These are phyloP conservation scores for Hemistola chrysoprasaria DNA, from an alignment of 2,888 invertebrate species.

Conservation along the genomic window DNA sequence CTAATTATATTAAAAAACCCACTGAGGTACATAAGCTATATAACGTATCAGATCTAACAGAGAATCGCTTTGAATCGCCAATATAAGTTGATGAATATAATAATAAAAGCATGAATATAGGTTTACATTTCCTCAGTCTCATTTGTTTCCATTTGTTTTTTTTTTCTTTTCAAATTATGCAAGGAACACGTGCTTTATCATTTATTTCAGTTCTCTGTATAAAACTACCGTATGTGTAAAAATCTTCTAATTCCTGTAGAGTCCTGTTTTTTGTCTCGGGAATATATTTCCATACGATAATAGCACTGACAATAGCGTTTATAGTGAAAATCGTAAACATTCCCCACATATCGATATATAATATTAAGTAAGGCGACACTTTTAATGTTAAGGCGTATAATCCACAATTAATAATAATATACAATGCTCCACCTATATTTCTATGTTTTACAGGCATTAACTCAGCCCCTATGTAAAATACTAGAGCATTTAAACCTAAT, in stretches of 20 bases:
- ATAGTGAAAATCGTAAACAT: constrained; percentile 24
- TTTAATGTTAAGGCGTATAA: constrained; percentile 23
- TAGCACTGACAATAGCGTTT: constrained; percentile 19
- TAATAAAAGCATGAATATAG: too few relatives aligned
- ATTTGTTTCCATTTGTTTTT: too few relatives aligned
- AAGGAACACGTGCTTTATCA: too few relatives aligned
- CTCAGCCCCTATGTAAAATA: constrained; percentile 23
- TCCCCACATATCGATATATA: constrained; percentile 20
- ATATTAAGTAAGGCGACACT: constrained; percentile 25
- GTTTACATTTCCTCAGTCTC: too few relatives aligned
- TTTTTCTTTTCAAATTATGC: too few relatives aligned
- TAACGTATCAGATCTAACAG: too few relatives aligned
- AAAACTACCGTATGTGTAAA: constrained; percentile 20
- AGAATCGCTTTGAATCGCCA: too few relatives aligned
- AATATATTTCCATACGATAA: constrained; percentile 24
- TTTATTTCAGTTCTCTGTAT: constrained; percentile 9
- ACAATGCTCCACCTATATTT: constrained; percentile 24
- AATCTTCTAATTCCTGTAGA: constrained; percentile 27
- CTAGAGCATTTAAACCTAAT: constrained; percentile 18
- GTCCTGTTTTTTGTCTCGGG: constrained; percentile 30
- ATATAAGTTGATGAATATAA: too few relatives aligned
- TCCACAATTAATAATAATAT: constrained; percentile 22
- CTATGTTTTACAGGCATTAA: constrained; percentile 30
- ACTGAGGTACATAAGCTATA: too few relatives aligned
- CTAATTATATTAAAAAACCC: too few relatives aligned